Percentiles rank a stretch among this genome's conserved stretches.
phyloP scores from a whole-genome alignment of 1,140 invertebrate genomes.

The Eriocheir sinensis region DNA sequence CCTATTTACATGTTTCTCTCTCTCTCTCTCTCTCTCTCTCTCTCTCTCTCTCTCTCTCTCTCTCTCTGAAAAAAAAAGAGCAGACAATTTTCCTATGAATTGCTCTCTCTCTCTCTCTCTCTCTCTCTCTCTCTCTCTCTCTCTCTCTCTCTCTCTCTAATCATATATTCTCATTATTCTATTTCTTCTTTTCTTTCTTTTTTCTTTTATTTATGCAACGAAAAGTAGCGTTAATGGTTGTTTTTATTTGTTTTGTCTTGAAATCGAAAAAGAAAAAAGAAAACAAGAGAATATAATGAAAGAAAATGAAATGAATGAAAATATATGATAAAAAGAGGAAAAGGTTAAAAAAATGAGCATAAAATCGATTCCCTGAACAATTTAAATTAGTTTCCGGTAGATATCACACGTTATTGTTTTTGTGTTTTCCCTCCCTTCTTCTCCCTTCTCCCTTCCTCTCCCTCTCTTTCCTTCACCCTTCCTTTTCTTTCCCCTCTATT shows the following conservation, averaged over 20 bases:
- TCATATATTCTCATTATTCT: too few relatives aligned
- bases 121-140: too few relatives aligned
- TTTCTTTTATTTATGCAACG: too few relatives aligned
- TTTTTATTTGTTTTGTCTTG: neutral
- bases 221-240: too few relatives aligned
- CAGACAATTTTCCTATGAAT: too few relatives aligned
- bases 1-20: too few relatives aligned
- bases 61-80: neutral
- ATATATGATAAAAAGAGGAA: too few relatives aligned
- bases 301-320: too few relatives aligned
- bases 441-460: neutral
- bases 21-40: neutral
- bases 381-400: neutral
- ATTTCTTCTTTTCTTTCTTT: too few relatives aligned
- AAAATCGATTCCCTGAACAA: neutral
- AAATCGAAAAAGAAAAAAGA: neutral
- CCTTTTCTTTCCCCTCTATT: neutral
- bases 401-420: conserved; percentile 26
- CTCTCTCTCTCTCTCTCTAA: too few relatives aligned
- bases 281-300: neutral
- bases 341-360: neutral
- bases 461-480: neutral
- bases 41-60: neutral
- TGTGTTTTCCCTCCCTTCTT: too few relatives aligned
- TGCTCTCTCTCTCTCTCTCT: too few relatives aligned